These are phyloP conservation scores for Phoenicopterus ruber DNA, from an alignment of 2,113 vertebrate genomes.

Conservation along the genomic window DNA sequence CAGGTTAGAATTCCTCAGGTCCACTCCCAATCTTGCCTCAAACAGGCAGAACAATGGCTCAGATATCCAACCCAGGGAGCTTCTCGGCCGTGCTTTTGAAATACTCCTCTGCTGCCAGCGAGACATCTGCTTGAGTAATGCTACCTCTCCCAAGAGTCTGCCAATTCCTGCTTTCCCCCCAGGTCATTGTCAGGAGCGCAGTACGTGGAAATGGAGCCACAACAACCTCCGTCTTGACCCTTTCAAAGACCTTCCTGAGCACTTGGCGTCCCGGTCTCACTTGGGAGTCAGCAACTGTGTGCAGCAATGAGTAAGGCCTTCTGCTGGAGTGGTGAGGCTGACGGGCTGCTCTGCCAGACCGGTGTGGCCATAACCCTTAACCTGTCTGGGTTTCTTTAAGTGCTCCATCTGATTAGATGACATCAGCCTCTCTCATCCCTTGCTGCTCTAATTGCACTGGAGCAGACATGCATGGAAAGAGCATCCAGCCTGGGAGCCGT, in stretches of 20 bases:
- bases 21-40: neutral
- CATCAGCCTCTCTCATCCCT: slow-evolving; percentile 1
- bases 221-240: neutral
- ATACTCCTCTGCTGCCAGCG: neutral
- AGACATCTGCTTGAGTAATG: neutral
- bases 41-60: neutral
- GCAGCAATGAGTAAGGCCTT: neutral
- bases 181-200: neutral
- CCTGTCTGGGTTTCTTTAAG: neutral
- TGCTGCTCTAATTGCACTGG: neutral
- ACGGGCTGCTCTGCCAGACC: neutral
- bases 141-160: neutral
- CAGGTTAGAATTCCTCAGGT: neutral
- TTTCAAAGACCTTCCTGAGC: neutral
- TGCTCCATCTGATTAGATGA: neutral
- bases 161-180: neutral
- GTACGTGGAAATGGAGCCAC: neutral
- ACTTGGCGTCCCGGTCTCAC: neutral
- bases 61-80: neutral
- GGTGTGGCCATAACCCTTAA: neutral
- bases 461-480: neutral
- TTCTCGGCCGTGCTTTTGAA: neutral
- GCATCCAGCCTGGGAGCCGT: neutral
- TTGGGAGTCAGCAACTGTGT: neutral
- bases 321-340: neutral